Evolutionary conservation across 30 jellyfish, hydroid and myxozoan species (phyloP), one percentile per base, ranked within the genome.

Genomic region (Euphysa ruthae): DNA sequence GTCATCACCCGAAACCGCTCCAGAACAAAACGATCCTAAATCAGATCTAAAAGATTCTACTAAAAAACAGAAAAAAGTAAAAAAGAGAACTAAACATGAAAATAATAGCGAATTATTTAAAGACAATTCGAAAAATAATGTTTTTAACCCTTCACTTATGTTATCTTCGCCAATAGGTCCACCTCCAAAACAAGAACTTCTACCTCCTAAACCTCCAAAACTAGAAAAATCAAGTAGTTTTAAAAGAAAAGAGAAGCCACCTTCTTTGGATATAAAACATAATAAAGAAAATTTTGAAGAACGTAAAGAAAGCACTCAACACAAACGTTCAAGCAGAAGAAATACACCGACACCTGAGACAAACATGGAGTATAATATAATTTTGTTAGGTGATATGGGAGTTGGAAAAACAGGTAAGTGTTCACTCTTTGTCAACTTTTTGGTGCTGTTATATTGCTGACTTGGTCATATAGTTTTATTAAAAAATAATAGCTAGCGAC

Each of bases 391-490:
- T 26, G 80, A 75, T 1, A 27, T 78, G 4, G 93, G 93, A 19
- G 93, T 78, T 50, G 93, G 93, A 26, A 78, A 78, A 69, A 78
- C 93, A 69, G 93, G 93, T 78, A 69, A 38, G 12, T 38, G n/a
- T 38, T 38, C n/a, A 38, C n/a, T n/a, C n/a, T n/a, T n/a, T n/a
- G n/a, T 12, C 52, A n/a, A 8, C n/a, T 38, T 8, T 38, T 38
- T 38, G n/a, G 12, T 38, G 52, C 52, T 8, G 52, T 38, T 38
- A 8, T 8, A 12, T 38, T 38, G n/a, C n/a, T 38, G n/a, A 8
- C 12, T 38, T 38, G 12, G 12, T 38, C 52, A 38, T n/a, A 8
- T 38, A 38, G 12, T 8, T 38, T 38, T 38, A 8, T 38, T 38
- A 38, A 8, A 8, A 8, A 38, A n/a, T 38, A n/a, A n/a, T n/a